phyloP scores from a whole-genome alignment of 2,797 vertebrate genomes.

The Gambelia wislizenii region DNA sequence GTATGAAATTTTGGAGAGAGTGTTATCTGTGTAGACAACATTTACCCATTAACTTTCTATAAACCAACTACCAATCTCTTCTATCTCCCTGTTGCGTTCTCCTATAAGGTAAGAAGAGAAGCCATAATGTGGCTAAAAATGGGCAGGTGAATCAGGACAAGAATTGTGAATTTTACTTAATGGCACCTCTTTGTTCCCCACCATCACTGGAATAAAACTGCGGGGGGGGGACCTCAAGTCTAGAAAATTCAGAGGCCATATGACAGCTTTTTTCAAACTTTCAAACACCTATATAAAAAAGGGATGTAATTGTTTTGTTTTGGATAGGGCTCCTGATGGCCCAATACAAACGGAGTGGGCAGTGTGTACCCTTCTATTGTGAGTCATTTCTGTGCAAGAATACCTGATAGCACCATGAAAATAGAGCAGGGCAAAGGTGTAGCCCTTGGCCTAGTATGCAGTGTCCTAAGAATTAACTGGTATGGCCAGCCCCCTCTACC shows the following conservation, averaged over 20 bases:
- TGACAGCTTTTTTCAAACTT: background rate
- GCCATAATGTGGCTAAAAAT: background rate
- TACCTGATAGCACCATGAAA: no score
- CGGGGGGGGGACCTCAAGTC: background rate
- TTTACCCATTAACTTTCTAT: background rate
- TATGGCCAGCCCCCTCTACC: background rate
- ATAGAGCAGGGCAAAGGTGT: background rate
- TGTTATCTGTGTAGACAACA: background rate
- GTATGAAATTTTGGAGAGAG: no score
- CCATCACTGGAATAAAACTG: background rate
- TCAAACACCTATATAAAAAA: background rate
- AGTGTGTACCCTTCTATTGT: background rate
- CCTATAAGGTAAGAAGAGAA: background rate
- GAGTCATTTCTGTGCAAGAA: background rate
- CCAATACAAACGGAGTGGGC: no score
- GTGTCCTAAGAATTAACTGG: background rate
- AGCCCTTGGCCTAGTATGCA: background rate
- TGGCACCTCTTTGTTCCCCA: background rate
- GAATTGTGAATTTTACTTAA: background rate
- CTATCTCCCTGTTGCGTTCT: background rate
- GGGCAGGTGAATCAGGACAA: no score
- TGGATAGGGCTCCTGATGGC: background rate
- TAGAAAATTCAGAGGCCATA: background rate
- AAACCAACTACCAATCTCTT: background rate
- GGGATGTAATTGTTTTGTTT: background rate